phyloP scores from a whole-genome alignment of 1,140 invertebrate genomes.

The Drosophila ananassae region DNA sequence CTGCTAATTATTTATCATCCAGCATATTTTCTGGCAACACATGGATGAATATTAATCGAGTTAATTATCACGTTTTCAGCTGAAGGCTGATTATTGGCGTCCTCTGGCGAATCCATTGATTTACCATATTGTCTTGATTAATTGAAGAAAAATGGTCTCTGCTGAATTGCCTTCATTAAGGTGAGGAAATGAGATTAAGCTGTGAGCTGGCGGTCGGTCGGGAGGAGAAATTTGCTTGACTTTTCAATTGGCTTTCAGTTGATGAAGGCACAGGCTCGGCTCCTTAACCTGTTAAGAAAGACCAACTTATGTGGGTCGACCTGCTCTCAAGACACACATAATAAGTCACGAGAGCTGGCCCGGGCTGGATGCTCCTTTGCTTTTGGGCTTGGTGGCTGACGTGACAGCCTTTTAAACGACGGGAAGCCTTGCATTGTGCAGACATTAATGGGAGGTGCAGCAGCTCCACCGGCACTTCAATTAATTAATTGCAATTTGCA shows the following conservation, averaged over 20 bases:
- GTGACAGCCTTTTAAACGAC: slow-evolving; percentile 48
- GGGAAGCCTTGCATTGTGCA: slow-evolving; percentile 24
- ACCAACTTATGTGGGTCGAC: slow-evolving; percentile 23
- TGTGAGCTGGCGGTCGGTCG: background rate
- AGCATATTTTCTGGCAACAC: background rate
- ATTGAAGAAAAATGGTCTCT: background rate
- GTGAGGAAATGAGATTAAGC: background rate
- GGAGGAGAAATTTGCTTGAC: background rate
- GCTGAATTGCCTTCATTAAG: slow-evolving; percentile 36
- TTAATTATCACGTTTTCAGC: background rate
- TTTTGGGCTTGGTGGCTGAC: slow-evolving; percentile 6
- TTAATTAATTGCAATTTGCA: slow-evolving; percentile 83
- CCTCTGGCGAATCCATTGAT: slow-evolving; percentile 1
- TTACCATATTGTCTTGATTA: slow-evolving; percentile 27
- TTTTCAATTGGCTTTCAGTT: slow-evolving; percentile 38
- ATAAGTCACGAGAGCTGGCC: slow-evolving; percentile 36
- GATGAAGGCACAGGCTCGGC: slow-evolving; percentile 15
- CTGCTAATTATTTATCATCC: background rate
- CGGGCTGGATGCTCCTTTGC: background rate
- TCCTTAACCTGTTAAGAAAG: slow-evolving; percentile 40
- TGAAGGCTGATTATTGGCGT: background rate
- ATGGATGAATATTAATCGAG: background rate
- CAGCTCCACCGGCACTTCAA: slow-evolving; percentile 70
- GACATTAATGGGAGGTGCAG: slow-evolving; percentile 54
- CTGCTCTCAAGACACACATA: slow-evolving; percentile 53